phyloP scores from a whole-genome alignment of 2,797 vertebrate species.

The Aplochiton taeniatus region DNA sequence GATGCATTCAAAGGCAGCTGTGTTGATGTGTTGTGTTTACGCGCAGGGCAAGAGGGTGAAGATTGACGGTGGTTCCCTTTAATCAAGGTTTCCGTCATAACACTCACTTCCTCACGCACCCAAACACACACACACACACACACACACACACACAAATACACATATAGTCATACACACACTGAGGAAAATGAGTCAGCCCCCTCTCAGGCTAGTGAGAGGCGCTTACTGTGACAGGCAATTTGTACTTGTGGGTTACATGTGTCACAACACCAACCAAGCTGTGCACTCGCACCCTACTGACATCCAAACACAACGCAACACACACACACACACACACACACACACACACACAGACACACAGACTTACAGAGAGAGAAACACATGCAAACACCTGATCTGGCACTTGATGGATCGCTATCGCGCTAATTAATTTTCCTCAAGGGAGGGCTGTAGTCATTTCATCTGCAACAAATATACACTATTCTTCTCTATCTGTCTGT shows the following conservation, averaged over 20 bases:
- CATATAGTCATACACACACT: slow-evolving; percentile 13
- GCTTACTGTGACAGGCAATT: slow-evolving; percentile 65
- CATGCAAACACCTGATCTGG: slow-evolving; percentile 13
- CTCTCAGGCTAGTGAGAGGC: slow-evolving; percentile 44
- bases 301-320: not conserved
- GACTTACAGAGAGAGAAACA: not conserved
- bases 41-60: slow-evolving; percentile 19
- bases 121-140: slow-evolving; percentile 19
- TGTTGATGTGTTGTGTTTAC: slow-evolving; percentile 9
- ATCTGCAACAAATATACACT: not conserved
- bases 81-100: slow-evolving; percentile 36
- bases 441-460: not conserved
- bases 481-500: not conserved
- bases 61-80: slow-evolving; percentile 23
- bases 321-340: slow-evolving; percentile 35
- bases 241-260: slow-evolving; percentile 61
- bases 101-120: slow-evolving; percentile 33
- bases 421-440: slow-evolving; percentile 9
- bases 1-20: slow-evolving; percentile 22
- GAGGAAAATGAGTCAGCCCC: slow-evolving; percentile 59
- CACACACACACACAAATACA: slow-evolving; percentile 3
- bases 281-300: not conserved
- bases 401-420: slow-evolving; percentile 35
- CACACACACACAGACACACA: slow-evolving; percentile 34
- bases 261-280: slow-evolving; percentile 58